Evolutionary conservation across 2,888 invertebrate species (phyloP).

Genomic region (Leptinotarsa rubiginosa): DNA sequence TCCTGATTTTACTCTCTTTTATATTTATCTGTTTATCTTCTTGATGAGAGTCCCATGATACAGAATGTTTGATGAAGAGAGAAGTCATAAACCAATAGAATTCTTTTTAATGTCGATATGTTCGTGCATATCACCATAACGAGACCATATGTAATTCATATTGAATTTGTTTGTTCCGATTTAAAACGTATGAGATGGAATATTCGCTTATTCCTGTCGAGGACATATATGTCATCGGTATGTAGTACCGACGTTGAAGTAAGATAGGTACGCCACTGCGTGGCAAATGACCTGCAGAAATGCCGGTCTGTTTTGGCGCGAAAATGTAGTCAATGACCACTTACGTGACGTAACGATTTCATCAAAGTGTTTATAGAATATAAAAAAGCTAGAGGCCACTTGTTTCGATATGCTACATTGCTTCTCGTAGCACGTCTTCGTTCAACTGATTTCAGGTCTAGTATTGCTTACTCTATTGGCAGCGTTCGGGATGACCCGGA

Average conservation of each 20-base stretch:
- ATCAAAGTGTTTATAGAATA: slow-evolving; percentile 24
- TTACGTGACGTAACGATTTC: slow-evolving; percentile 26
- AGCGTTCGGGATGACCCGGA: slow-evolving; percentile 9
- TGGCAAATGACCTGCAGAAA: slow-evolving; percentile 30
- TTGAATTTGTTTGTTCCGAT: not conserved
- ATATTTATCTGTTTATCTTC: too few species aligned
- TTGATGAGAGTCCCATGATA: too few species aligned
- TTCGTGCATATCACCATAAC: not conserved
- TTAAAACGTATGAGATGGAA: not conserved
- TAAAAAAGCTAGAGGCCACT: slow-evolving; percentile 25
- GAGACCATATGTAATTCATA: too few species aligned
- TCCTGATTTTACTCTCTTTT: too few species aligned
- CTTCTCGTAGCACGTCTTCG: slow-evolving; percentile 13
- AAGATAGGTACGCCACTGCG: slow-evolving; percentile 22
- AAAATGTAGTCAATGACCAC: slow-evolving; percentile 31
- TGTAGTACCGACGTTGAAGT: not conserved
- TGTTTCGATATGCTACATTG: slow-evolving; percentile 15
- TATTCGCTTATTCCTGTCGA: not conserved
- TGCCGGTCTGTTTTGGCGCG: slow-evolving; percentile 28
- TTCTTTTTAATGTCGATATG: too few species aligned
- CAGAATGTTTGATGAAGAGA: too few species aligned
- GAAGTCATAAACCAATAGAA: too few species aligned
- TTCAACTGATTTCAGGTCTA: slow-evolving; percentile 5
- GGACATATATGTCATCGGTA: not conserved
- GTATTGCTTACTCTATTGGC: slow-evolving; percentile 4